Base-by-base conservation (phyloP, 2,888 invertebrate species). In the Brachyopa scutellaris region DNA sequence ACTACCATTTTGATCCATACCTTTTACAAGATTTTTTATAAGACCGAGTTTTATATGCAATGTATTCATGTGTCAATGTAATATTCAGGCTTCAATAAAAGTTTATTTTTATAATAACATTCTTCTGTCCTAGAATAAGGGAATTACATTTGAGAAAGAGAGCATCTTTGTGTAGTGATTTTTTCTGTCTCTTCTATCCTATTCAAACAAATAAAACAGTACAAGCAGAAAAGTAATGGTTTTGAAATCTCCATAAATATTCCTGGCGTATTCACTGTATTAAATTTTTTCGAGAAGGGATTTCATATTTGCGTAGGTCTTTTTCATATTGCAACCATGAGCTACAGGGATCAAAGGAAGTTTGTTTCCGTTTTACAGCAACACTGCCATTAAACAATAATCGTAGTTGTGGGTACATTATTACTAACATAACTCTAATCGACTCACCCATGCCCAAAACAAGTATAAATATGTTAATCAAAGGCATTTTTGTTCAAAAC, bases 241-340 rank as follows among this genome's bases (percentile, higher is more conserved):
- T 59, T 59, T 59, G 21, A 59, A 15, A 59, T 59, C 59, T n/a
- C 59, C 42, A 19, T 42, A 59, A 11, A 59, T 42, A 40, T 38
- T 59, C 15, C n/a, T n/a, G n/a, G n/a, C n/a, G n/a, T n/a, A n/a
- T n/a, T n/a, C n/a, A n/a, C n/a, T n/a, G n/a, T n/a, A n/a, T n/a
- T 40, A n/a, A 9, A 38, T 38, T 42, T 21, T 59, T 42, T 42
- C 42, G 15, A 59, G 38, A 33, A 59, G 7, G 17, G 42, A 23
- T 38, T 40, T 59, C 59, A 40, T 42, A 42, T 42, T 59, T 42
- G 40, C 42, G 21, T 59, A 59, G 23, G 13, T 42, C 21, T 59
- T 42, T 42, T 59, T 59, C 38, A 59, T 59, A 59, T 59, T 29
- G 17, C 26, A 9, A 42, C 36, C 29, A 49, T 49, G 31, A 11